Conservation (phyloP, 2,113 vertebrate species). For the Coryphaenoides rupestris region DNA sequence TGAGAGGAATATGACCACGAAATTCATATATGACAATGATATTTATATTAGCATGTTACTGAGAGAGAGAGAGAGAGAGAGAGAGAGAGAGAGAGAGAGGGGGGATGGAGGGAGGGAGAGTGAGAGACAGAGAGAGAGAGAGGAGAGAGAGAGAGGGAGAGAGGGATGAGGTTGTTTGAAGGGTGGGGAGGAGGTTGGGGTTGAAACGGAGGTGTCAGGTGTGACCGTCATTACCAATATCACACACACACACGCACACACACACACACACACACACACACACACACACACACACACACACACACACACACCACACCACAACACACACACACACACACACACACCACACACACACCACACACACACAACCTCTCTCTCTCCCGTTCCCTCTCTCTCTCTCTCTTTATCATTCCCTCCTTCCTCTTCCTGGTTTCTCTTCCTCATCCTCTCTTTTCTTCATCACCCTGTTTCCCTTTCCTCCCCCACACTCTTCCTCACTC, state of each 20-base stretch:
- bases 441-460: too few relatives aligned
- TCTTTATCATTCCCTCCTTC: too few relatives aligned
- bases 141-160: conserved; percentile 43
- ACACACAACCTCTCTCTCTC: too few relatives aligned
- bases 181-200: conserved; percentile 56
- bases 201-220: conserved; percentile 70
- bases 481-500: too few relatives aligned
- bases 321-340: conserved; percentile 3
- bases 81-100: conserved; percentile 5
- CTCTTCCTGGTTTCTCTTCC: too few relatives aligned
- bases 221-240: conserved; percentile 83
- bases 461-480: too few relatives aligned
- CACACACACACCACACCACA: not conserved
- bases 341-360: too few relatives aligned
- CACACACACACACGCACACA: not conserved
- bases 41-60: not conserved
- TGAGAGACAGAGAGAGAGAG: not conserved
- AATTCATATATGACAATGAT: too few relatives aligned
- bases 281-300: not conserved
- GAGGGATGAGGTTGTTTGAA: conserved; percentile 39
- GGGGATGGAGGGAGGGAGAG: not conserved
- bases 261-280: not conserved
- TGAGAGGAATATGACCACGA: too few relatives aligned
- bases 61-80: conserved; percentile 31
- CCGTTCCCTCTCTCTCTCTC: too few relatives aligned